These are phyloP conservation scores for Atrichornis clamosus DNA, from an alignment of 2,113 vertebrate genomes.

Conservation along the genomic window DNA sequence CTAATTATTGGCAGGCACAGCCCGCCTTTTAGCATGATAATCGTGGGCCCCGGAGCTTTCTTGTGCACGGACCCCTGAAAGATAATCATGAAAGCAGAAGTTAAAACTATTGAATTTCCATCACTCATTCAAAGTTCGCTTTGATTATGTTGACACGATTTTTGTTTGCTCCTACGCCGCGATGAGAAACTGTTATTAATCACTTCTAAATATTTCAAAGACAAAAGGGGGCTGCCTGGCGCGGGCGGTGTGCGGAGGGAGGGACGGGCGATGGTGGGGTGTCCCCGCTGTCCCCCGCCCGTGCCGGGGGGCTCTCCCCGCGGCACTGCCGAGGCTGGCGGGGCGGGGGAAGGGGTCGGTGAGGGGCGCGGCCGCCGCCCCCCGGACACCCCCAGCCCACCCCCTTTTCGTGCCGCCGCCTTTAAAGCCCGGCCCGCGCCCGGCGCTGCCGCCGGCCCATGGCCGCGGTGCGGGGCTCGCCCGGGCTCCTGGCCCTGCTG, in stretches of 20 bases:
- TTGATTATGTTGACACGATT: background rate
- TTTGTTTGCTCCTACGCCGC: background rate
- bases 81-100: background rate
- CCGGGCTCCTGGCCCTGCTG: background rate
- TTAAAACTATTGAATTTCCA: background rate
- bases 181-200: background rate
- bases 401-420: background rate
- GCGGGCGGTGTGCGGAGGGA: background rate
- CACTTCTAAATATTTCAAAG: background rate
- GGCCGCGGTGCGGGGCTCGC: background rate
- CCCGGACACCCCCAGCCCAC: background rate
- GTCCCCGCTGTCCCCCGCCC: background rate
- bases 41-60: background rate
- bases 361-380: background rate
- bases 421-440: background rate
- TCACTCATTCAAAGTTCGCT: background rate
- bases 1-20: background rate
- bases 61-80: background rate
- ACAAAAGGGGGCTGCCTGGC: background rate
- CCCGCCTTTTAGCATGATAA: constrained; percentile 4
- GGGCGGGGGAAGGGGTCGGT: background rate
- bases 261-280: background rate
- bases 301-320: background rate
- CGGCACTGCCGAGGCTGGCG: background rate
- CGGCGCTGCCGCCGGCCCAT: background rate